A percentile compares a stretch with the other conserved stretches of the same genome.
Evolutionary conservation across 2,797 vertebrate genomes (phyloP).

Genomic region (Pyrocephalus nanus): DNA sequence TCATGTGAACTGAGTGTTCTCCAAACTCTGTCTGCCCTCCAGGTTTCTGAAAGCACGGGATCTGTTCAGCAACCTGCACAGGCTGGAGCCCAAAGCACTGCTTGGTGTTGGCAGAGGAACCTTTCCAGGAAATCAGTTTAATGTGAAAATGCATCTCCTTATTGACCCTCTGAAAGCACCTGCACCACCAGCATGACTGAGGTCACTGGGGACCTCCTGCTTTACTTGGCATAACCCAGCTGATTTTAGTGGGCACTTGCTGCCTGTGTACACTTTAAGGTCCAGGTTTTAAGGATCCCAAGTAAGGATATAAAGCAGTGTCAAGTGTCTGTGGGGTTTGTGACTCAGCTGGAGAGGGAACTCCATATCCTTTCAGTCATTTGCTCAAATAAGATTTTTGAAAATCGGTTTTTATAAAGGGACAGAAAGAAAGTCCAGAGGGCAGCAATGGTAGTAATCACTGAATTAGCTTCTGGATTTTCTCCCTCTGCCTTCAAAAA

Average conservation of each 20-base stretch:
- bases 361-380: neutral
- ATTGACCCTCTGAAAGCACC: neutral
- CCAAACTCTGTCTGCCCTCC: neutral
- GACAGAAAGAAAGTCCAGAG: neutral
- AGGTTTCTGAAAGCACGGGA: neutral
- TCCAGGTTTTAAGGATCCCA: neutral
- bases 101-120: neutral
- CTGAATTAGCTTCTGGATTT: neutral
- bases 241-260: neutral
- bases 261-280: neutral
- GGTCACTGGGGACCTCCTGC: neutral
- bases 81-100: neutral
- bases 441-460: neutral
- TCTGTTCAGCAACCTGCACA: neutral
- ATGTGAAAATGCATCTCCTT: neutral
- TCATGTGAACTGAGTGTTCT: rapidly evolving
- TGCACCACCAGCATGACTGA: neutral
- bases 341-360: neutral
- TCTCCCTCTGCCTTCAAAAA: neutral
- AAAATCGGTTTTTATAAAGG: neutral
- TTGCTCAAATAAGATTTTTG: neutral
- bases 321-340: neutral
- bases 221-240: neutral
- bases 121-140: neutral
- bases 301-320: neutral